Base-by-base conservation (phyloP, 1,140 invertebrate genomes). In the Drosophila repletoides region DNA sequence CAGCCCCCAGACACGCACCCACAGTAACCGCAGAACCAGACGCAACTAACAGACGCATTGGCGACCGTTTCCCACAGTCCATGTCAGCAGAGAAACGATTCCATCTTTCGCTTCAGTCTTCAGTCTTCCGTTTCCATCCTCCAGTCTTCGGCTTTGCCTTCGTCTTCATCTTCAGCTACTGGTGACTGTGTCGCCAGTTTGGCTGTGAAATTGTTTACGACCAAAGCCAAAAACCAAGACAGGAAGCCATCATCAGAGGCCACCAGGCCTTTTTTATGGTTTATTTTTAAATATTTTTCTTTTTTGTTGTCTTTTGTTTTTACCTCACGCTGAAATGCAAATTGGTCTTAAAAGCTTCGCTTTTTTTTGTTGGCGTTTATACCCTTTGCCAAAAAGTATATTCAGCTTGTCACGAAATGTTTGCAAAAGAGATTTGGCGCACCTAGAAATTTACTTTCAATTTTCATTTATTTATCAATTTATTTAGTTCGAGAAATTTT, bases 121-220 rank as follows among this genome's bases (percentile, higher is more conserved):
- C 24, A 28, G n/a, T 14, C 5, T 29, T 29, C 14, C 7, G 12
- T 9, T 15, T 40, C 15, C 36, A 40, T 40, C 36, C 19, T 17
- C 36, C 15, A 17, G 45, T 17, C 1, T 19, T 2, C 9, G 7
- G 17, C 9, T 31, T 4, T 10, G 15, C 24, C 5, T 17, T 28
- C 15, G 9, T 36, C 15, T 21, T 5, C 43, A 29, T 36, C 12
- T 22, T 2, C n/a, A 52, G 6, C 33, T n/a, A 31, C 7, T 22
- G 36, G 15, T 40, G 45, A 3, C 24, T 36, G 49, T 63, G 68
- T 72, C 69, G 76, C 74, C 76, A 70, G 63, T 31, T 61, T 72
- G 77, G 72, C 77, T 81, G 64, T 46, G 36, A 76, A 81, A 58
- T 66, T 83, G 74, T 76, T 76, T 63, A 75, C 64, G 64, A 73